These are phyloP conservation scores for Semaprochilodus insignis DNA, from an alignment of 2,797 vertebrate genomes.

Conservation along the genomic window DNA sequence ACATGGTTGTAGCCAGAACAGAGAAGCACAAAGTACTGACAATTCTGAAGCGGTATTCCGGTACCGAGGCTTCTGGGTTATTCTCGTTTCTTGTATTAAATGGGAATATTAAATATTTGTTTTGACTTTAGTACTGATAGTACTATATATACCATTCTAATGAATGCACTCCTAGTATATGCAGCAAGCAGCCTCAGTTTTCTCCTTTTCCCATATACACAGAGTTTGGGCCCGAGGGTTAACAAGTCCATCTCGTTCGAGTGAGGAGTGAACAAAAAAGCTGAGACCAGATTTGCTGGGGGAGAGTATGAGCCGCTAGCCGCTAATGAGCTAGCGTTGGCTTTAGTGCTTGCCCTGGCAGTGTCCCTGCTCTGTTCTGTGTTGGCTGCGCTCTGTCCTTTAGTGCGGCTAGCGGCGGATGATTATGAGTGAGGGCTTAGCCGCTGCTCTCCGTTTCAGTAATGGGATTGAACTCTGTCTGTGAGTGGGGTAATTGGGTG, in stretches of 20 bases:
- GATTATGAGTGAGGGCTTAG: constrained; percentile 48
- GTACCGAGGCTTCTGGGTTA: no score
- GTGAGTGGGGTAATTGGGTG: constrained; percentile 37
- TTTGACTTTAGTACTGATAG: no score
- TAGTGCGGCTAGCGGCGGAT: constrained; percentile 38
- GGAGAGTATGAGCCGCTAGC: background rate
- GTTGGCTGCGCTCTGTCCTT: constrained; percentile 26
- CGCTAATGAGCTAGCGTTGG: constrained; percentile 4
- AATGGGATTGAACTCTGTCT: constrained; percentile 57
- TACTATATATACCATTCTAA: no score
- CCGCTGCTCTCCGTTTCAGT: constrained; percentile 26
- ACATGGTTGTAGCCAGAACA: no score
- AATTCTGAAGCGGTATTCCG: no score
- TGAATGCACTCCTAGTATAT: no score
- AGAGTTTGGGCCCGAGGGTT: background rate
- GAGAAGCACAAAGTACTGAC: no score
- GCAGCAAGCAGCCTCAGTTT: background rate
- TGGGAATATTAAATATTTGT: no score
- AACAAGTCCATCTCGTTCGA: background rate
- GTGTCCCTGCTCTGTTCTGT: background rate
- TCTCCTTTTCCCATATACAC: background rate
- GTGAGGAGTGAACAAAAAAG: background rate
- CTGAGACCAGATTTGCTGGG: background rate
- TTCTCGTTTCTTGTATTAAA: no score
- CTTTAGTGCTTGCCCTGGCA: background rate